Base-by-base conservation (phyloP, 1,140 invertebrate genomes). In the Arion vulgaris region DNA sequence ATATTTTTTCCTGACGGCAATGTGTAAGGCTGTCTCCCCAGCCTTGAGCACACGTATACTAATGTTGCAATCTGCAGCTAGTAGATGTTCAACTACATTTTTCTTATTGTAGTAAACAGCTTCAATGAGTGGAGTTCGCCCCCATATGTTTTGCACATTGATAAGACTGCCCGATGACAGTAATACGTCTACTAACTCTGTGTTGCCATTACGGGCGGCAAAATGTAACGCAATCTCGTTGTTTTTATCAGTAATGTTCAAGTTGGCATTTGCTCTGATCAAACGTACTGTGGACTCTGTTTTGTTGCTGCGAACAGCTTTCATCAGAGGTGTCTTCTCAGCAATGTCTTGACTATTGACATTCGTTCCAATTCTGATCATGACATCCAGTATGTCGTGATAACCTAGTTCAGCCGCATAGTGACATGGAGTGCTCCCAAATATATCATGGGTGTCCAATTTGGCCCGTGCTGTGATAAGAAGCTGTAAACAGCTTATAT, bases 211-310 rank as follows among this genome's bases (percentile, higher is more conserved):
- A 69, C 91, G 75, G 15, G 89, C 87, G 0, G 91, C 90, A 76
- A 90, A 92, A 90, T 99, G 98, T 53, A 99, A 93, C 0, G 97
- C 97, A 1, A 97, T 98, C 91, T 98, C 97, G n/a, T 97, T 97
- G 90, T 99, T 97, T 93, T 98, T 98, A 91, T 99, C 98, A n/a
- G 96, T 96, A 57, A 99, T 96, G 90, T 98, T 98, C 49, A 98
- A 93, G 92, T 98, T 85, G 74, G 89, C 89, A 49, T 88, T 87
- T 23, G 87, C 89, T 26, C 87, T 80, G 9, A 91, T 74, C 23
- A 92, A 81, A 17, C 89, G 78, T 4, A 89, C 69, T 5, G 91
- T 88, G 11, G 89, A 88, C 41, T 90, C 88, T 17, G 90, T 87
- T 81, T 90, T 90, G 66, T 89, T 91, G 83, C 91, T 91, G 26